Evolutionary conservation across 2,113 vertebrate genomes (phyloP).

Genomic region (Limnothrissa miodon): DNA sequence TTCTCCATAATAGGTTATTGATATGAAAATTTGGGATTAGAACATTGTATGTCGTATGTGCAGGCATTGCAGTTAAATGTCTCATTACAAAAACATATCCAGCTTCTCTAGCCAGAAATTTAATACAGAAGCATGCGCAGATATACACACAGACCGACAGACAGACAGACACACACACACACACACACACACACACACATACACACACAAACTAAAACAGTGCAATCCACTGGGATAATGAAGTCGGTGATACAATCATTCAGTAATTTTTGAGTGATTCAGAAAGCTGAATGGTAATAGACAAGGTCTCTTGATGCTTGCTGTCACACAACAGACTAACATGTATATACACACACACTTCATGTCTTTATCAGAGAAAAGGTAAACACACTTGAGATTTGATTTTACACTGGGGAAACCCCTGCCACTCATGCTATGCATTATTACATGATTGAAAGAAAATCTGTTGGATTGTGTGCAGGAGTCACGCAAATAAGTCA

Average conservation of each 20-base stretch:
- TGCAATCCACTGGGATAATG: not conserved
- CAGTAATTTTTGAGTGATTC: not conserved
- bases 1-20: not conserved
- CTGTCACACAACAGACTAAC: not conserved
- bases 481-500: not conserved
- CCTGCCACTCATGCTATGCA: not conserved
- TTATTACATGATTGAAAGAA: not conserved
- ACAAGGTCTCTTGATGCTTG: not conserved
- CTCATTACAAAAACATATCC: constrained; percentile 6
- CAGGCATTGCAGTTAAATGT: constrained; percentile 3
- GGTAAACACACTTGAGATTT: not conserved
- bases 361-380: not conserved
- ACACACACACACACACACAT: not conserved
- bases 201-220: not conserved
- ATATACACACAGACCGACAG: not conserved
- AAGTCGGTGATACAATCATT: not conserved
- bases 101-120: not conserved
- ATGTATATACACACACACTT: not conserved
- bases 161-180: constrained; percentile 14
- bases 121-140: not conserved
- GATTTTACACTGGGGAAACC: not conserved
- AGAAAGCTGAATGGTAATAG: not conserved
- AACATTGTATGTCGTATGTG: not conserved
- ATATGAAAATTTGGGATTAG: not conserved
- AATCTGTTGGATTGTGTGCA: not conserved